Evolutionary conservation across 2,888 invertebrate species (phyloP).

Genomic region (Thera obeliscata): DNA sequence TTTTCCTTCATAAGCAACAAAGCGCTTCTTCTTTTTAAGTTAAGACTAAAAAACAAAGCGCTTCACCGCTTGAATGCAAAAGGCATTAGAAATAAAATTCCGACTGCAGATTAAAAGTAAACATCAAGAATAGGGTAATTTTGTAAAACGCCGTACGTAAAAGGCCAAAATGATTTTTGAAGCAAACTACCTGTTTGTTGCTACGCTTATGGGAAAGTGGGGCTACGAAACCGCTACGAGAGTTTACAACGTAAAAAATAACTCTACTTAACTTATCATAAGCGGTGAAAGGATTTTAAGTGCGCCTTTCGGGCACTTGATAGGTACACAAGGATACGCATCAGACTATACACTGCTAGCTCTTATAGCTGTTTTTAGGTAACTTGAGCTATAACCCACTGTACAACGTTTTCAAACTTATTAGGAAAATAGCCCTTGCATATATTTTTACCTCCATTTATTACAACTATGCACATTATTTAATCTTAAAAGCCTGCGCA

Average conservation of each 20-base stretch:
- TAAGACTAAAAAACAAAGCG: conserved; percentile 34
- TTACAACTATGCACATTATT: too few species aligned
- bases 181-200: conserved; percentile 74
- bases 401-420: too few species aligned
- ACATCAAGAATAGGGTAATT: conserved; percentile 72
- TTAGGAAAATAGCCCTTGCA: too few species aligned
- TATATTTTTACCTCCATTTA: too few species aligned
- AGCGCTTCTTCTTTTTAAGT: conserved; percentile 33
- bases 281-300: too few species aligned
- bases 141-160: conserved; percentile 64
- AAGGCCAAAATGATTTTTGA: conserved; percentile 79
- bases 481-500: too few species aligned
- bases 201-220: conserved; percentile 46
- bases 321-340: too few species aligned
- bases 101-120: conserved; percentile 81
- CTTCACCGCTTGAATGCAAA: conserved; percentile 50
- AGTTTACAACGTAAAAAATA: background rate
- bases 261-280: too few species aligned
- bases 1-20: conserved; percentile 19
- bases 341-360: too few species aligned
- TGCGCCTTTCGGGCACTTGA: too few species aligned
- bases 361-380: too few species aligned
- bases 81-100: conserved; percentile 73
- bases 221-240: conserved; percentile 46
- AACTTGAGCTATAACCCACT: too few species aligned